Evolutionary conservation across 2,888 invertebrate genomes (phyloP).

Genomic region (Altica lythri): DNA sequence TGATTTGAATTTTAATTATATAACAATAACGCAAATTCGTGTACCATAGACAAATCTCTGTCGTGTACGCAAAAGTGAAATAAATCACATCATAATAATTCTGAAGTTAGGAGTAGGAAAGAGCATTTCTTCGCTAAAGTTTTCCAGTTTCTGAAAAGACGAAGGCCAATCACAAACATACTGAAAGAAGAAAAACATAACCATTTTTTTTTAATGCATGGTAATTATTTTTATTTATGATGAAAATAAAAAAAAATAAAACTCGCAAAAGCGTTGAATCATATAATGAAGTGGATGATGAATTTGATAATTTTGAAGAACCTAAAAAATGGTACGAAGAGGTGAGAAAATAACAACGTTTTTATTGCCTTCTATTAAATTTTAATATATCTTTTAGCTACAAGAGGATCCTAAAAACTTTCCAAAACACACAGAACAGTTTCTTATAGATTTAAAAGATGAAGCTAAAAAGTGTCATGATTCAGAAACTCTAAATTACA

Average conservation of each 20-base stretch:
- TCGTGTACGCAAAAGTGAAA: too few relatives aligned
- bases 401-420: conserved; percentile 59
- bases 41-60: too few relatives aligned
- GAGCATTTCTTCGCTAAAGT: too few relatives aligned
- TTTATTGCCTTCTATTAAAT: not conserved
- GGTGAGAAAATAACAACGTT: conserved; percentile 52
- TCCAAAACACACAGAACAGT: conserved; percentile 59
- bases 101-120: too few relatives aligned
- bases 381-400: conserved; percentile 52
- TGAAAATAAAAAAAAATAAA: conserved; percentile 14
- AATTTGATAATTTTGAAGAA: conserved; percentile 47
- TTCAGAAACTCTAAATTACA: conserved; percentile 67
- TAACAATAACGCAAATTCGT: too few relatives aligned
- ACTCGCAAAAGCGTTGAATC: not conserved
- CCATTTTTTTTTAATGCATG: too few relatives aligned
- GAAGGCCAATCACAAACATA: too few relatives aligned
- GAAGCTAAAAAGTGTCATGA: conserved; percentile 71
- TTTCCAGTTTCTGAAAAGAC: too few relatives aligned
- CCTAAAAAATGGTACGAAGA: conserved; percentile 71
- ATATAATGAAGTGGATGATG: conserved; percentile 18
- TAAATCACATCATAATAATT: too few relatives aligned
- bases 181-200: too few relatives aligned
- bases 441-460: conserved; percentile 64
- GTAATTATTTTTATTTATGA: not conserved
- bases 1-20: too few relatives aligned